Conservation (phyloP, 2,888 invertebrate species). For the Conchocele bisecta region DNA sequence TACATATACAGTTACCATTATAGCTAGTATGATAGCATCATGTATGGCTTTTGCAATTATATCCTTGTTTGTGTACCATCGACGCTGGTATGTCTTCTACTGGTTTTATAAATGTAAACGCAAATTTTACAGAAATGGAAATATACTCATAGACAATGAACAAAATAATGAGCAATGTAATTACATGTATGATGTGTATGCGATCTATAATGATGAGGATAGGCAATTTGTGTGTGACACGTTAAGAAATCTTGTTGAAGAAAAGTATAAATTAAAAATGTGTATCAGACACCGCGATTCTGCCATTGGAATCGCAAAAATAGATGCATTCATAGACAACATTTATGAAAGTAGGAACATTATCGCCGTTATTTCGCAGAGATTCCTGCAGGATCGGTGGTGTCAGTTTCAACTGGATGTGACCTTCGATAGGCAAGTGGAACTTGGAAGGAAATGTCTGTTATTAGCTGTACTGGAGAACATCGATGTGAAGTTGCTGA, state of each 20-base stretch:
- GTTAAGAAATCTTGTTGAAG: conserved; percentile 2
- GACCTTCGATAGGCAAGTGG: conserved; percentile 1
- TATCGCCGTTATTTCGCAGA: conserved; percentile 18
- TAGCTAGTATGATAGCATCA: not conserved
- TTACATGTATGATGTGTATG: conserved; percentile 6
- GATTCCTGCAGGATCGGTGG: conserved; percentile 16
- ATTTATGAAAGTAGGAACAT: conserved; percentile 13
- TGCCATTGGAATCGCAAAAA: conserved; percentile 5
- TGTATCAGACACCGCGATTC: conserved; percentile 19
- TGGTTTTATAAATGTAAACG: not conserved
- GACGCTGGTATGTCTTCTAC: conserved; percentile 17
- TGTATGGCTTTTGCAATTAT: not conserved
- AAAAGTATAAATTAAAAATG: not conserved
- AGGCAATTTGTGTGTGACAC: not conserved
- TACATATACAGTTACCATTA: not conserved
- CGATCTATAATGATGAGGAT: conserved; percentile 22
- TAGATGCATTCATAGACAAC: conserved; percentile 20
- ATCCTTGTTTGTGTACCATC: not conserved
- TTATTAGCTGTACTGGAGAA: conserved; percentile 1
- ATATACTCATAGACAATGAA: not conserved
- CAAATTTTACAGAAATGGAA: not conserved
- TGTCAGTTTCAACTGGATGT: conserved; percentile 14
- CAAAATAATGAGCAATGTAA: no score
- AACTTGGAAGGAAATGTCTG: not conserved
- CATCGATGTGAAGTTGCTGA: conserved; percentile 13